These are phyloP conservation scores for Lycophotia porphyrea DNA, from an alignment of 2,888 invertebrate genomes.

Conservation along the genomic window DNA sequence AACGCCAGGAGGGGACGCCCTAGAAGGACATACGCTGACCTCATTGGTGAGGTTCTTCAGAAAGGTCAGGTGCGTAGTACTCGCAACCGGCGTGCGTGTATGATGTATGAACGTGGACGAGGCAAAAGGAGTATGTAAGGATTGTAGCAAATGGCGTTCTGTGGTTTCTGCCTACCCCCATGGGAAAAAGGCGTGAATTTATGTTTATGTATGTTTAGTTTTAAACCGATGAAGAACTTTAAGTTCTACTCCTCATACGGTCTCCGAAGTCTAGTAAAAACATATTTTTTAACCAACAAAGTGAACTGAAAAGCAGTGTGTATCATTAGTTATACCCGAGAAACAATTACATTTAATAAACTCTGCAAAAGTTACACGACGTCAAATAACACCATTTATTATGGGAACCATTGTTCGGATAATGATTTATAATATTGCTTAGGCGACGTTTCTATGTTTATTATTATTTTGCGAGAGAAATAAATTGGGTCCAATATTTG, in stretches of 20 bases:
- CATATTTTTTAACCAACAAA: background rate
- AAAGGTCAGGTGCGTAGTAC: too few relatives aligned
- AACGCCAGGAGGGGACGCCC: too few relatives aligned
- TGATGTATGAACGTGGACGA: too few relatives aligned
- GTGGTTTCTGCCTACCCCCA: too few relatives aligned
- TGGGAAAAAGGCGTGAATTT: too few relatives aligned
- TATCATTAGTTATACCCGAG: constrained; percentile 61
- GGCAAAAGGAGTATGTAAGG: too few relatives aligned
- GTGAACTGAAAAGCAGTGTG: constrained; percentile 52
- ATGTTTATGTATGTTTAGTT: too few relatives aligned
- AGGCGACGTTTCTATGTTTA: constrained; percentile 37
- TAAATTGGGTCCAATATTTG: constrained; percentile 18
- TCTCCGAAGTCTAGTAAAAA: background rate
- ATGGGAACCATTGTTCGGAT: constrained; percentile 61
- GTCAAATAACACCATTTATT: constrained; percentile 70
- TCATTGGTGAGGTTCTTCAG: too few relatives aligned
- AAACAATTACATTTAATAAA: constrained; percentile 74
- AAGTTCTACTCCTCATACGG: background rate
- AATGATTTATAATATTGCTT: constrained; percentile 61
- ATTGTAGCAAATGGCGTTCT: too few relatives aligned
- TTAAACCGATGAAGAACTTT: too few relatives aligned
- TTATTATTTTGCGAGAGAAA: constrained; percentile 42
- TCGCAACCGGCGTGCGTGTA: too few relatives aligned
- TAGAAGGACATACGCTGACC: too few relatives aligned
- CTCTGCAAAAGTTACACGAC: constrained; percentile 67